phyloP scores from a whole-genome alignment of 2,113 vertebrate species.

The Dasyprocta punctata region DNA sequence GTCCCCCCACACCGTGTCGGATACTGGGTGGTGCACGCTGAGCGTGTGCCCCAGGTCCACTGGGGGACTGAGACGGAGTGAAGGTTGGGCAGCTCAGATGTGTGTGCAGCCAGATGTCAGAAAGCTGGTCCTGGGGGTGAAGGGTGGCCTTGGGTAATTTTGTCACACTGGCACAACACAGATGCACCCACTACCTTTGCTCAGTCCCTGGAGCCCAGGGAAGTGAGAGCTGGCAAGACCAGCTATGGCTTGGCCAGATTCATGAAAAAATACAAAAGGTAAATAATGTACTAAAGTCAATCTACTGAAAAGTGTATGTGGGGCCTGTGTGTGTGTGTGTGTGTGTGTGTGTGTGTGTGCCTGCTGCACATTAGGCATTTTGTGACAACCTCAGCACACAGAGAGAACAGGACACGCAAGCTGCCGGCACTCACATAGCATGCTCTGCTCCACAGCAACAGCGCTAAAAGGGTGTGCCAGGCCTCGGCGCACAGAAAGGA shows the following conservation, averaged over 20 bases:
- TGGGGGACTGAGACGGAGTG: not conserved
- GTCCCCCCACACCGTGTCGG: not conserved
- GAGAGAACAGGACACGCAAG: too few relatives aligned
- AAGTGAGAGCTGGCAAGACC: not conserved
- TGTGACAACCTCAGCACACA: not conserved
- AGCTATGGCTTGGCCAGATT: not conserved
- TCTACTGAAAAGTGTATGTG: not conserved
- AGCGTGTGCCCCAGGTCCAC: not conserved
- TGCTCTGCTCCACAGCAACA: rapidly evolving
- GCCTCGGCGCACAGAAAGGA: not conserved
- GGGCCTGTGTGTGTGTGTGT: not conserved
- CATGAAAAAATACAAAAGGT: not conserved
- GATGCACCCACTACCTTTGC: not conserved
- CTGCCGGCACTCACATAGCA: not conserved
- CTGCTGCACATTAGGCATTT: not conserved
- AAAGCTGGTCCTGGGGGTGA: not conserved
- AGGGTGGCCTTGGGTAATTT: not conserved
- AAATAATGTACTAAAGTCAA: not conserved
- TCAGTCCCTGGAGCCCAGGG: not conserved
- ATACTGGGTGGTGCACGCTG: not conserved
- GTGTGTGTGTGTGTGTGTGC: not conserved
- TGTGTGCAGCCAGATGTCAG: not conserved
- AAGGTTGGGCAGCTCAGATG: not conserved
- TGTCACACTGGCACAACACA: not conserved
- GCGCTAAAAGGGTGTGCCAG: rapidly evolving